phyloP scores from a whole-genome alignment of 2,797 vertebrate genomes.

The Sparidentex hasta region DNA sequence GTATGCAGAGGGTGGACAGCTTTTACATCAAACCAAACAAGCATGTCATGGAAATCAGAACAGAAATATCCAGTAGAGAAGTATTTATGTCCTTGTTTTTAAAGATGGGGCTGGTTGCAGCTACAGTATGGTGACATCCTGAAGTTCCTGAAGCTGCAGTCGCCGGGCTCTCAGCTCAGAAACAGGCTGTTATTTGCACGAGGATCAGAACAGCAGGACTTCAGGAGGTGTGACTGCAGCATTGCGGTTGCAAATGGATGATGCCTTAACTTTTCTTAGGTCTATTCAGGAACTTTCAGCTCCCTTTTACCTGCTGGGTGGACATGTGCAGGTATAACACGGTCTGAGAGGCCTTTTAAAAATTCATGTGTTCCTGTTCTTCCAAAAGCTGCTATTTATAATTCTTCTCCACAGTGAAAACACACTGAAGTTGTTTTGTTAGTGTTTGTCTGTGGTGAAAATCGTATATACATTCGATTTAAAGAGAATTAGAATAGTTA shows the following conservation, averaged over 20 bases:
- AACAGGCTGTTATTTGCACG: not conserved
- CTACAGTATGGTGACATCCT: not conserved
- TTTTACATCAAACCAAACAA: constrained; percentile 30
- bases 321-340: not conserved
- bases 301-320: not conserved
- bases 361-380: not conserved
- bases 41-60: constrained; percentile 23
- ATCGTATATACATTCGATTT: not conserved
- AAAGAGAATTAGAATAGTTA: not conserved
- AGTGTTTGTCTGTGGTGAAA: not conserved
- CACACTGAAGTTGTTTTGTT: not conserved
- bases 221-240: not conserved
- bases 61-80: not conserved
- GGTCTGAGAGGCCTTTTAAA: not conserved
- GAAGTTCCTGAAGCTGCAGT: constrained; percentile 3
- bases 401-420: not conserved
- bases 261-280: not conserved
- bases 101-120: not conserved
- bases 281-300: not conserved
- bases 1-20: constrained; percentile 6
- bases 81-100: not conserved
- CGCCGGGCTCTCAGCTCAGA: no score
- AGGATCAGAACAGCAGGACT: not conserved
- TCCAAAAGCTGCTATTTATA: not conserved
- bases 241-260: not conserved